Percentiles rank a stretch among this genome's conserved stretches.
phyloP scores from a whole-genome alignment of 2,888 invertebrate species.

The Abrostola tripartita region DNA sequence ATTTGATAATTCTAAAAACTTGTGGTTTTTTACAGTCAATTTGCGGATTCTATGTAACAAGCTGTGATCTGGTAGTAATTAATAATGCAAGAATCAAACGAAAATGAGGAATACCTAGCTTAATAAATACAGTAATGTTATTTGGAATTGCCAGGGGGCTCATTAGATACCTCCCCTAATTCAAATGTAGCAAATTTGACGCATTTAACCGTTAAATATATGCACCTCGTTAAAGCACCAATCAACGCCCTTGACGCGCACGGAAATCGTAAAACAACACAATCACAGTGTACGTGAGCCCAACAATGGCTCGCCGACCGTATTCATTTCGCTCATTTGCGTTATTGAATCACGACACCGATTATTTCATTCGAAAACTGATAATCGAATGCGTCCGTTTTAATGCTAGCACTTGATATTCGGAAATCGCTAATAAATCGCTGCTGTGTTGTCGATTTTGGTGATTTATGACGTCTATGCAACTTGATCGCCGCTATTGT shows the following conservation, averaged over 20 bases:
- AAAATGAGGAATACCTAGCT: too few relatives aligned
- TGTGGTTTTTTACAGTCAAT: too few relatives aligned
- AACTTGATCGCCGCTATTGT: slow-evolving; percentile 54
- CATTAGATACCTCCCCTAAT: slow-evolving; percentile 51
- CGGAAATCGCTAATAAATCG: slow-evolving; percentile 80
- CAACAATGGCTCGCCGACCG: slow-evolving; percentile 61
- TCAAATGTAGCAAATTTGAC: slow-evolving; percentile 55
- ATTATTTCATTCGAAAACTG: slow-evolving; percentile 71
- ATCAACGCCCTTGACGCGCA: slow-evolving; percentile 65
- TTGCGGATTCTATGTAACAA: too few relatives aligned
- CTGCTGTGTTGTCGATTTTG: slow-evolving; percentile 67
- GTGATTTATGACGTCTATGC: slow-evolving; percentile 69
- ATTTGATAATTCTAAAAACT: too few relatives aligned
- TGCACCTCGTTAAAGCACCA: slow-evolving; percentile 73
- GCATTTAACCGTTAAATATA: slow-evolving; percentile 69
- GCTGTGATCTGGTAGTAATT: too few relatives aligned
- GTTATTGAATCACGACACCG: slow-evolving; percentile 75
- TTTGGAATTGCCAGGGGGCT: slow-evolving; percentile 34
- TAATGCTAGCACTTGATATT: slow-evolving; percentile 70
- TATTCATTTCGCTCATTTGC: slow-evolving; percentile 73
- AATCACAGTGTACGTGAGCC: slow-evolving; percentile 55
- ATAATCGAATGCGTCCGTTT: slow-evolving; percentile 74
- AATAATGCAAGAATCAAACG: too few relatives aligned
- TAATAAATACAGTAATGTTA: background rate
- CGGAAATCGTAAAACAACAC: slow-evolving; percentile 61